Base-by-base conservation (phyloP, 2,797 vertebrate species). In the Sarcoramphus papa region DNA sequence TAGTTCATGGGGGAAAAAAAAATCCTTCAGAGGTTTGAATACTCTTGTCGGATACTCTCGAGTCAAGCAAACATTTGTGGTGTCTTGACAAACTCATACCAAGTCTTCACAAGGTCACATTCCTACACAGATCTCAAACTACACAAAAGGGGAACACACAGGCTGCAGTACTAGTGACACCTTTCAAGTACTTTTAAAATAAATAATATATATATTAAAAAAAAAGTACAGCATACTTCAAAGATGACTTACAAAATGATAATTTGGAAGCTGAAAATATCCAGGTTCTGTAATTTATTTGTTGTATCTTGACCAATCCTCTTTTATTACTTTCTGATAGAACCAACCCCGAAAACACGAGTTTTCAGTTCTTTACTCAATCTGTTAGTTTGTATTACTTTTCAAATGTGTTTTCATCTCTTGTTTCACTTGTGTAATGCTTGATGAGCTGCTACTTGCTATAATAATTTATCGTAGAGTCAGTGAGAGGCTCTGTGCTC, bases 1-100 rank as follows among this genome's bases (percentile, higher is more conserved):
- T 72, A n/a, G 35, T 64, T 41, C 7, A 5, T 5, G 14, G 25
- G 10, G 2, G 0, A 6, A 30, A 2, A 7, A 5, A 27, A 41
- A 43, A 10, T 14, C 28, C 9, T n/a, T 84, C 20, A 51, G 35
- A 51, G 37, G 35, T 40, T 40, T 53, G 48, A 62, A 57, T 4
- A 2, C 10, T 59, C 14, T 45, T 41, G n/a, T 51, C 11, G 13
- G 30, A n/a, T 65, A 6, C 14, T 74, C 17, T 37, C 30, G 37
- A 79, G 51, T 62, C 67, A 86, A 57, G 62, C 35, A 63, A 56
- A 27, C 13, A n/a, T 68, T 37, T 37, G 60, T 59, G 50, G 72
- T 35, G 12, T 21, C 14, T 67, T 81, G 76, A 31, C 59, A 79
- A 74, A 88, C 10, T 85, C 37, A 5, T 7, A 54, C 27, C 4